Base-by-base conservation (phyloP, 2,797 vertebrate species). In the Tarsius wallacei region DNA sequence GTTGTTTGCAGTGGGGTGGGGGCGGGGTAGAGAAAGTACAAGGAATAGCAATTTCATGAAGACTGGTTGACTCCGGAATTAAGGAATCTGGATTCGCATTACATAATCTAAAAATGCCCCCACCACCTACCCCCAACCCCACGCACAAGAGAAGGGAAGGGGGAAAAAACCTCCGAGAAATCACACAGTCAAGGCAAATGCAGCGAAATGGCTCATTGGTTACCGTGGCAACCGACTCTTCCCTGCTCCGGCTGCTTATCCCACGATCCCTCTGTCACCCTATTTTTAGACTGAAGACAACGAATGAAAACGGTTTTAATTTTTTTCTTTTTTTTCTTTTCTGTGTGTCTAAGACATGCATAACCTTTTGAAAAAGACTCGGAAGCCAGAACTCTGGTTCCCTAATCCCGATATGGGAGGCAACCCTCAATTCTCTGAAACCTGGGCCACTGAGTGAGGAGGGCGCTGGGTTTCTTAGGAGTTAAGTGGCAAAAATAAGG, bases 241-340 rank as follows among this genome's bases (percentile, higher is more conserved):
- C 98, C 98, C 98, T 94, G 97, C 99, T 99, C 98, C 94, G 98
- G 98, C 98, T 99, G 99, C 99, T 99, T 99, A 99, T 98, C 99
- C 99, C 99, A 99, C 98, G 98, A 98, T 99, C 98, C 99, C 99
- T 99, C 98, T 99, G 98, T 99, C 98, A 98, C 98, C 98, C 98
- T 99, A 99, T 99, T 99, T 99, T 99, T 99, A 99, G 98, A 98
- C 91, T 97, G 98, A 98, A 99, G 98, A 98, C 98, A 99, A 98
- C 98, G 98, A 98, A 99, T 98, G 97, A 98, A 97, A 97, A 98
- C 70, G 96, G 97, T 96, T 98, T 98, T 97, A 91, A 96, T 96
- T 93, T 86, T 98, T 97, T 97, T 96, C 92, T 86, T 98, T 97
- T 97, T 97, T 97, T 97, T 86, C 85, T 97, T 98, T 98, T 97